Conservation (phyloP, 2,113 vertebrate genomes). For the Axis porcinus region DNA sequence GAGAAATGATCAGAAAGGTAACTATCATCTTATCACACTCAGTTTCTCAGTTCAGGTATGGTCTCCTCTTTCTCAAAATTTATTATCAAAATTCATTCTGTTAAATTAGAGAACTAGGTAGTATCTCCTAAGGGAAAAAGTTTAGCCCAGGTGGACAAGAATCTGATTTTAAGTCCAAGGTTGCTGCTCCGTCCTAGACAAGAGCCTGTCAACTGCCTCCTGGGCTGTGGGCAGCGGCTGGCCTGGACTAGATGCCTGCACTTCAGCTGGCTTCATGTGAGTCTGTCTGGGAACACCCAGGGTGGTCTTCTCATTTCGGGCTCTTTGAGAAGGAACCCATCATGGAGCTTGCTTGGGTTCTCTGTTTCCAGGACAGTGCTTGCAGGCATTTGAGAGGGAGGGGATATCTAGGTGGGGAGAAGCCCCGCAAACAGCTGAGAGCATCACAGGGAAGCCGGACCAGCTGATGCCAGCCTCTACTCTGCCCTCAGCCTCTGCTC, state of each 20-base stretch:
- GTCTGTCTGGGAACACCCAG: neutral
- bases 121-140: neutral
- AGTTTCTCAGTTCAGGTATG: neutral
- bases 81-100: neutral
- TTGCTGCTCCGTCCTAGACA: neutral
- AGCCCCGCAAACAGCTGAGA: neutral
- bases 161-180: neutral
- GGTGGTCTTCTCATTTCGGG: neutral
- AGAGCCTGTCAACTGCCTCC: neutral
- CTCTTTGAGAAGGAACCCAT: neutral
- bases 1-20: neutral
- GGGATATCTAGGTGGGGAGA: neutral
- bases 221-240: neutral
- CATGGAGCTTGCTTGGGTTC: neutral
- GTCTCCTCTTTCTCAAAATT: neutral
- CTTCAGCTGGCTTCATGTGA: neutral
- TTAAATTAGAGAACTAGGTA: neutral
- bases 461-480: rapidly evolving
- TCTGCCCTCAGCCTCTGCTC: neutral
- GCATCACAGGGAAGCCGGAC: neutral
- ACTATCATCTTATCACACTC: neutral
- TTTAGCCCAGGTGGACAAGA: neutral
- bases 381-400: neutral
- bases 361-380: neutral
- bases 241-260: neutral